Evolutionary conservation across 1,140 invertebrate species (phyloP), one percentile per base, ranked within the genome.

Genomic region (Nymphalis io): DNA sequence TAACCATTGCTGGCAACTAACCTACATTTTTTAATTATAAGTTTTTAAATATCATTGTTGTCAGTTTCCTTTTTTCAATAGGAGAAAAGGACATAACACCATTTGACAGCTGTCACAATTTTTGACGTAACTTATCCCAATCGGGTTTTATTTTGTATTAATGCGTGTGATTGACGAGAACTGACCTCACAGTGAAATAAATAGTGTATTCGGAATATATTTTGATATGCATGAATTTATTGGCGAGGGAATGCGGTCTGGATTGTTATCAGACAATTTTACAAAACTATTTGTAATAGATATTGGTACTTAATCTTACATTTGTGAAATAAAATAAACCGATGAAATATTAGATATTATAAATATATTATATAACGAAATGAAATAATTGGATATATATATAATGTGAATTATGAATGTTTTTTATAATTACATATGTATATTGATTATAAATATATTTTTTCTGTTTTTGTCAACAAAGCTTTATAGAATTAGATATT

Each of bases 141-240:
- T 57, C 21, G 44, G 39, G 20, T 44, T 68, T 16, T 5, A 2
- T 53, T 68, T 68, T 38, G 27, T 68, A 21, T 61, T 53, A 42
- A 60, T 55, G 33, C 27, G 48, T 39, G 33, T 51, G 62, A 55
- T 51, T 27, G 27, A 48, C 16, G 15, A 64, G 15, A 42, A 23
- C 48, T 57, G 60, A 48, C 60, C 53, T 65, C 66, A 60, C 67
- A 79, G 73, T 55, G 51, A 55, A 55, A 55, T 79, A 78, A 79
- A 83, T 82, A 76, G 77, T 80, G 76, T 81, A 84, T 84, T 80
- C 70, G 79, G 74, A 82, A 89, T 89, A 88, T 88, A 86, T 89
- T 89, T 89, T 89, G 86, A 89, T 87, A 89, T 82, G 79, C 75
- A 80, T 83, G 76, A 83, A 83, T 87, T 87, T 89, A 83, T 83